Evolutionary conservation across 2,888 invertebrate genomes (phyloP).

Genomic region (Nyleta sp.): DNA sequence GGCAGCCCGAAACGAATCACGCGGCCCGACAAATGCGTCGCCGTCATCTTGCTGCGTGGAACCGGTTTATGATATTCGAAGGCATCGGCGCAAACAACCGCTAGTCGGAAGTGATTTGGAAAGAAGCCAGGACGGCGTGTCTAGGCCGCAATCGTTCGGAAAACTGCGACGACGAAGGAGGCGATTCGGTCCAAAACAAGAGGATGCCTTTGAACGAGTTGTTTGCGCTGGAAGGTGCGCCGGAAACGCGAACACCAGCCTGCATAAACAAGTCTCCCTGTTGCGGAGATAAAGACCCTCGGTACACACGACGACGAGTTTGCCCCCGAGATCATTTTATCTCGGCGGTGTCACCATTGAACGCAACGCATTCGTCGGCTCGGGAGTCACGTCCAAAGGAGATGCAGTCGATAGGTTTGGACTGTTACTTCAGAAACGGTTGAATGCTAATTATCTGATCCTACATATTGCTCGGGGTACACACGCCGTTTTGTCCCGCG

Average conservation of each 20-base stretch:
- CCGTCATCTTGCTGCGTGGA: constrained; percentile 26
- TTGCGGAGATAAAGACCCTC: no score
- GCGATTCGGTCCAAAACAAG: no score
- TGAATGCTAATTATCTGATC: constrained; percentile 81
- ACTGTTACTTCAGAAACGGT: constrained; percentile 68
- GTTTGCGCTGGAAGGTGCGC: no score
- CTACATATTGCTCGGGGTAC: constrained; percentile 70
- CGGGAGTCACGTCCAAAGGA: constrained; percentile 72
- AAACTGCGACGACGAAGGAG: constrained; percentile 45
- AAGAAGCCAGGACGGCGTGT: constrained; percentile 76
- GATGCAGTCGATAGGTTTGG: constrained; percentile 74
- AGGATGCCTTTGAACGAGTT: no score
- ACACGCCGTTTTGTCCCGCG: constrained; percentile 71
- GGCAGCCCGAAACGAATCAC: constrained; percentile 57
- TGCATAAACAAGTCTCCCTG: no score
- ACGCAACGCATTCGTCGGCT: constrained; percentile 65
- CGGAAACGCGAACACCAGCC: no score
- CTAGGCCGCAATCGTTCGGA: constrained; percentile 68
- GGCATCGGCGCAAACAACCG: constrained; percentile 72
- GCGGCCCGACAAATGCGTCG: constrained; percentile 7
- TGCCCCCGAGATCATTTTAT: constrained; percentile 63
- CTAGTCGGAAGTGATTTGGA: constrained; percentile 78
- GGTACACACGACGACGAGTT: no score
- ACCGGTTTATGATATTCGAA: constrained; percentile 76
- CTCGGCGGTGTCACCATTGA: constrained; percentile 55